These are phyloP conservation scores for Amphipyra berbera DNA, from an alignment of 2,888 invertebrate species.

Conservation along the genomic window DNA sequence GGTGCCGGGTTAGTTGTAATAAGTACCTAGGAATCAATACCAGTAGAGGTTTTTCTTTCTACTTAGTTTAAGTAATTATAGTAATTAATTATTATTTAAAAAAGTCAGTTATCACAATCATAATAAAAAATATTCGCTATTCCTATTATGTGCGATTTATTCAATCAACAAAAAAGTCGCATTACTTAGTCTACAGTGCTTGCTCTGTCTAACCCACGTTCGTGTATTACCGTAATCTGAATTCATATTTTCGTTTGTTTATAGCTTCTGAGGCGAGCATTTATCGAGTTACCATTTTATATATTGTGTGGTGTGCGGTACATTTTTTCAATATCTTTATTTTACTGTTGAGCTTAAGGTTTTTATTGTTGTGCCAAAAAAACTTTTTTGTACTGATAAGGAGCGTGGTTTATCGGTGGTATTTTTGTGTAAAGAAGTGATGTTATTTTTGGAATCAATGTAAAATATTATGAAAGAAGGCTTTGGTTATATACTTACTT, in stretches of 20 bases:
- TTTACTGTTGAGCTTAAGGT: conserved; percentile 21
- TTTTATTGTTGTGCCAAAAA: conserved; percentile 25
- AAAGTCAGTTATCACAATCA: not conserved
- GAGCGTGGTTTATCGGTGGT: not conserved
- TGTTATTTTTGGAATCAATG: not conserved
- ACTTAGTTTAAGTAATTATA: too few species aligned
- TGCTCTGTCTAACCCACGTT: conserved; percentile 55
- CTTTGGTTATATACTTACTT: too few species aligned
- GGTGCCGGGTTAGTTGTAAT: too few species aligned
- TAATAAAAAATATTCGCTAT: not conserved
- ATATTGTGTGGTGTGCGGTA: conserved; percentile 62
- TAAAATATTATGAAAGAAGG: not conserved
- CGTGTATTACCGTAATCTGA: conserved; percentile 75
- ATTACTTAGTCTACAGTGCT: conserved; percentile 19
- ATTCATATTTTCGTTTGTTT: conserved; percentile 84
- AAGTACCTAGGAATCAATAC: too few species aligned
- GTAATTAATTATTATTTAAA: too few species aligned
- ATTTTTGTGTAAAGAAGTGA: not conserved
- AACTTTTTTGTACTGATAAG: conserved; percentile 25
- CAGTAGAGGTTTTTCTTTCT: too few species aligned
- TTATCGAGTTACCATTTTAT: conserved; percentile 74
- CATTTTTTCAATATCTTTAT: conserved; percentile 60
- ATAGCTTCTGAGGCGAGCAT: conserved; percentile 69
- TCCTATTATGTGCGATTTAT: not conserved
- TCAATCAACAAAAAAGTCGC: conserved; percentile 11